phyloP scores from a whole-genome alignment of 2,797 vertebrate species.

The Eleutherodactylus coqui region DNA sequence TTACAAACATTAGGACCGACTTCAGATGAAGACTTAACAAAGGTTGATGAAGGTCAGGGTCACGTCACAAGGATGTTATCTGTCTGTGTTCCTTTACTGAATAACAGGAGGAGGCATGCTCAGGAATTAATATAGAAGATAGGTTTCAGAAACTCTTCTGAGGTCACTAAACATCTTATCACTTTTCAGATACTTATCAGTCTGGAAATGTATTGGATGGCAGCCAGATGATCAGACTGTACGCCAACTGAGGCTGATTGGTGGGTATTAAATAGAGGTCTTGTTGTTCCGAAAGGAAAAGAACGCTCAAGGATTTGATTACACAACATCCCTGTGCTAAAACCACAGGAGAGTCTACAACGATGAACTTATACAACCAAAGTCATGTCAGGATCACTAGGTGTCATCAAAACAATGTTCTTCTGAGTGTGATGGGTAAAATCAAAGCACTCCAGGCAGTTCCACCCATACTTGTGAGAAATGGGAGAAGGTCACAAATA shows the following conservation, averaged over 20 bases:
- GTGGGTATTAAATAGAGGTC: conserved; percentile 51
- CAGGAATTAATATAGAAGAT: conserved; percentile 71
- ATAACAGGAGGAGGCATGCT: conserved; percentile 73
- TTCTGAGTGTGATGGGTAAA: background rate
- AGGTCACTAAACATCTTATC: conserved; percentile 69
- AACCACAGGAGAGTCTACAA: conserved; percentile 10
- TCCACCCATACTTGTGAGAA: conserved; percentile 4
- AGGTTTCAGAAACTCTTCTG: conserved; percentile 63
- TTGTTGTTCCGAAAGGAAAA: conserved; percentile 53
- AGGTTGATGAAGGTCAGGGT: conserved; percentile 89
- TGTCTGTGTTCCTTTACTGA: conserved; percentile 79
- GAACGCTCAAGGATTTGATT: conserved; percentile 52
- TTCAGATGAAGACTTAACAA: conserved; percentile 86
- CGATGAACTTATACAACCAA: conserved; percentile 24
- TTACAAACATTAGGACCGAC: conserved; percentile 91
- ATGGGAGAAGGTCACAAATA: conserved; percentile 1
- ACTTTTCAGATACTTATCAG: conserved; percentile 66
- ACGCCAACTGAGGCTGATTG: conserved; percentile 52
- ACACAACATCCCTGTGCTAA: conserved; percentile 41
- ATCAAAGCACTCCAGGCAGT: background rate
- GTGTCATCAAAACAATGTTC: conserved; percentile 31
- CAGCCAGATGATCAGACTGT: conserved; percentile 49
- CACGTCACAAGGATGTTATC: conserved; percentile 85
- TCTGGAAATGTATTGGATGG: conserved; percentile 58
- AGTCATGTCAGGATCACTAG: conserved; percentile 38